These are phyloP conservation scores for Lepus townsendii DNA, from an alignment of 2,797 vertebrate species.

Conservation along the genomic window DNA sequence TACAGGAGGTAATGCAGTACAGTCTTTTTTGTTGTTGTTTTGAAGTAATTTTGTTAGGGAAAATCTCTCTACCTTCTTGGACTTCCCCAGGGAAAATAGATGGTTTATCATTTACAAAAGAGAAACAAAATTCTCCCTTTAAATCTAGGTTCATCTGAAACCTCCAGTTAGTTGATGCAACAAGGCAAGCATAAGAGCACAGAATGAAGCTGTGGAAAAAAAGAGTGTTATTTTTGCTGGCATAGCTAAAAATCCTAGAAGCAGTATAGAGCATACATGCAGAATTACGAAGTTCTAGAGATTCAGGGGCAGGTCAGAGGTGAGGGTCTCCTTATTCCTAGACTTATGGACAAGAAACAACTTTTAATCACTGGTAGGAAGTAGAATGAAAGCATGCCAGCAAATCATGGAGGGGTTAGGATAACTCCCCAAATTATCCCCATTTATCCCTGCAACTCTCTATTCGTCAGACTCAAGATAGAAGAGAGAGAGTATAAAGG, in stretches of 20 bases:
- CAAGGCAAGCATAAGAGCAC: background rate
- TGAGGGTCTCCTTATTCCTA: background rate
- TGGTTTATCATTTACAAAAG: background rate
- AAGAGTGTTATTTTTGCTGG: background rate
- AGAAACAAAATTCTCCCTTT: background rate
- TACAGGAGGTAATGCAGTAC: background rate
- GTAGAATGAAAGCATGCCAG: background rate
- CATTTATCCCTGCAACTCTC: background rate
- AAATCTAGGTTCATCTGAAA: background rate
- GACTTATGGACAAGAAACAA: background rate
- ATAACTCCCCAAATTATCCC: background rate
- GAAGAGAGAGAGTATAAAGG: rapidly evolving
- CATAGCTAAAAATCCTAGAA: background rate
- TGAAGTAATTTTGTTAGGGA: background rate
- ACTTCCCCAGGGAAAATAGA: background rate
- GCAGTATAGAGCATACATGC: background rate
- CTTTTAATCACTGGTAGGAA: background rate
- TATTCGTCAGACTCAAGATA: background rate
- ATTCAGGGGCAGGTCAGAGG: background rate
- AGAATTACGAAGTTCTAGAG: background rate
- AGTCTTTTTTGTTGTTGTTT: background rate
- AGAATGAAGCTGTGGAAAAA: no score
- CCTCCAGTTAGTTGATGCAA: background rate
- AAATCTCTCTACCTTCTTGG: background rate
- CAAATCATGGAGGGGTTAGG: rapidly evolving